Conservation (phyloP, 2,888 invertebrate species). For the Nephrotoma guestfalica region DNA sequence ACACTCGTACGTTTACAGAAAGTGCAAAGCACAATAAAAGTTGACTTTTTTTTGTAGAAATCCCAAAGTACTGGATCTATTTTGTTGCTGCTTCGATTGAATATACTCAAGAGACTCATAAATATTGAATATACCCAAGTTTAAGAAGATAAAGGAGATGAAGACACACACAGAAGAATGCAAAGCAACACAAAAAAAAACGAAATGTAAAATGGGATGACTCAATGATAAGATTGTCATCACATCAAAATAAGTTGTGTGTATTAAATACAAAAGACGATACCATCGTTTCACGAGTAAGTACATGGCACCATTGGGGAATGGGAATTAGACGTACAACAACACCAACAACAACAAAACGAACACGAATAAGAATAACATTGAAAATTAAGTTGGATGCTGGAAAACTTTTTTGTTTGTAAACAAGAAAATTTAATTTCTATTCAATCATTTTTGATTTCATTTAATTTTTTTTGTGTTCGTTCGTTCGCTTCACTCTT, state of each 20-base stretch:
- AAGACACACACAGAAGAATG: background rate
- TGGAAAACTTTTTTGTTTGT: background rate
- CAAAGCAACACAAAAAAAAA: background rate
- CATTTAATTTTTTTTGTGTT: background rate
- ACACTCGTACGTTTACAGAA: background rate
- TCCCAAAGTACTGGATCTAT: background rate
- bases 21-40: background rate
- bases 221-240: background rate
- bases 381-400: background rate
- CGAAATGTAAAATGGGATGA: background rate
- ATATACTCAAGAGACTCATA: background rate
- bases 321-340: background rate
- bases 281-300: background rate
- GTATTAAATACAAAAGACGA: background rate
- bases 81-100: background rate
- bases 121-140: background rate
- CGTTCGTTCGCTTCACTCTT: background rate
- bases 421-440: background rate
- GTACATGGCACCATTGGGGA: background rate
- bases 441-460: background rate
- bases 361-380: background rate
- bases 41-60: background rate
- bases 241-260: background rate
- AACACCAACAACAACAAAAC: background rate
- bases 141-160: background rate